Evolutionary conservation across 2,888 invertebrate genomes (phyloP).

Genomic region (Eupithecia inturbata): DNA sequence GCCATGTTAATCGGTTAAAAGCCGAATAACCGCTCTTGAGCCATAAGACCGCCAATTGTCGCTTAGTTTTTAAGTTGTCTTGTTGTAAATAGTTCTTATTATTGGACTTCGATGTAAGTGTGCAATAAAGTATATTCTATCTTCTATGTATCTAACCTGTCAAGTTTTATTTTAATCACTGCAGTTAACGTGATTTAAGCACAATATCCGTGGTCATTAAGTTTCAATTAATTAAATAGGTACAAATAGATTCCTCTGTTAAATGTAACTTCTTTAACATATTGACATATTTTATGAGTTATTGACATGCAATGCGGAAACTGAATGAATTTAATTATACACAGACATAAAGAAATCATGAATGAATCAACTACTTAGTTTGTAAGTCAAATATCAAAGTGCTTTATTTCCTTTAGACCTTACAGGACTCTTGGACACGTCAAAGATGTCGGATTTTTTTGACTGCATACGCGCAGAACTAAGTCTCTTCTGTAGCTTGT

Average conservation of each 20-base stretch:
- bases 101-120: too few species aligned
- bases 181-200: not conserved
- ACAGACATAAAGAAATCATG: not conserved
- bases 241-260: not conserved
- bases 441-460: too few species aligned
- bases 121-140: too few species aligned
- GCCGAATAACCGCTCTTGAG: not conserved
- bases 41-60: too few species aligned
- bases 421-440: too few species aligned
- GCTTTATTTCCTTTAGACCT: too few species aligned
- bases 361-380: not conserved
- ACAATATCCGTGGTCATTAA: not conserved
- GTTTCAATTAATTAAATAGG: not conserved
- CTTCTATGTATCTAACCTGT: too few species aligned
- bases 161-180: not conserved
- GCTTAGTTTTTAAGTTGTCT: too few species aligned
- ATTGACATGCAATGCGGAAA: conserved; percentile 34
- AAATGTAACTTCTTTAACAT: not conserved
- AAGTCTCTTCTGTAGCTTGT: too few species aligned
- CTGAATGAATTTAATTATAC: not conserved
- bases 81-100: too few species aligned
- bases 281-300: conserved; percentile 25
- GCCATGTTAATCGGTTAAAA: not conserved
- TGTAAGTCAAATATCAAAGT: too few species aligned
- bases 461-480: too few species aligned